phyloP scores from a whole-genome alignment of 2,113 vertebrate genomes.

The Podarcis muralis region DNA sequence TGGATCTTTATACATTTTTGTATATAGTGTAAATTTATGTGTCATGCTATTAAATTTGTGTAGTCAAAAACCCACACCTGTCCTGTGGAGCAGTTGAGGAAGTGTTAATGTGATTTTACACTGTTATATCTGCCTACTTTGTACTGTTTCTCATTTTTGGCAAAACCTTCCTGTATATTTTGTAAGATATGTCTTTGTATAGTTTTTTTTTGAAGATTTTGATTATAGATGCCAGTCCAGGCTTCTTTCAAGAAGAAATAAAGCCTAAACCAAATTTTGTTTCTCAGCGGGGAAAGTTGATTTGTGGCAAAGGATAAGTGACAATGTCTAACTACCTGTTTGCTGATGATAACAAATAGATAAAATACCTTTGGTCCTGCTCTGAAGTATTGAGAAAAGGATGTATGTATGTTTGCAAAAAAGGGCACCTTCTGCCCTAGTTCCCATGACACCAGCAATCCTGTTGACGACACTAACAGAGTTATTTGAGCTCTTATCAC shows the following conservation, averaged over 20 bases:
- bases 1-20: constrained; percentile 62
- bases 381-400: not conserved
- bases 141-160: constrained; percentile 71
- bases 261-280: constrained; percentile 65
- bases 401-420: not conserved
- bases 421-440: not conserved
- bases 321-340: not conserved
- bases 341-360: not conserved
- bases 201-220: constrained; percentile 85
- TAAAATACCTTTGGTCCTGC: not conserved
- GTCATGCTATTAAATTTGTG: constrained; percentile 58
- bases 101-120: constrained; percentile 65
- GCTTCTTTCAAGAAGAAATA: constrained; percentile 83
- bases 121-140: constrained; percentile 58
- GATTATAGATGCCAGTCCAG: constrained; percentile 79
- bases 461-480: too few relatives aligned
- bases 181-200: constrained; percentile 84
- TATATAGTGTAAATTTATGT: constrained; percentile 75
- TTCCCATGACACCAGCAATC: too few relatives aligned
- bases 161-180: constrained; percentile 80
- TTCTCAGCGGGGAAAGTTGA: constrained; percentile 21
- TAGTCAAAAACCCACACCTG: constrained; percentile 37
- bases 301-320: not conserved
- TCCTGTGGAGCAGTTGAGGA: constrained; percentile 43
- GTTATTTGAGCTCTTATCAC: too few relatives aligned